A percentile compares a stretch with the other conserved stretches of the same genome.
Evolutionary conservation across 2,888 invertebrate species (phyloP).

Genomic region (Scaptomyza tumidula): DNA sequence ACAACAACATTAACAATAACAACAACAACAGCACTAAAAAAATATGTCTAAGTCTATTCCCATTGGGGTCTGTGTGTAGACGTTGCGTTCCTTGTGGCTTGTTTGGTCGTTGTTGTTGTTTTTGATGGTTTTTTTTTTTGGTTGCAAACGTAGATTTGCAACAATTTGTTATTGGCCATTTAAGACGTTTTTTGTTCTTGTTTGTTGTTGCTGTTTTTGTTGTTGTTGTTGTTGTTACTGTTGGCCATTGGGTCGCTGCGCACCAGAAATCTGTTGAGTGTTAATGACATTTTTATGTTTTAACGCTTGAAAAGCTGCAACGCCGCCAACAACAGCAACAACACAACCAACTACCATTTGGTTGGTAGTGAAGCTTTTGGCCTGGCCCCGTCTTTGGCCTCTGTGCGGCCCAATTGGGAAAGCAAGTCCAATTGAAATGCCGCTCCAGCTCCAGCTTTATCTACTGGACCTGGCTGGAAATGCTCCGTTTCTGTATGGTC

Average conservation of each 20-base stretch:
- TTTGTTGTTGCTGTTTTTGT: slow-evolving; percentile 25
- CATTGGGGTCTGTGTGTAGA: slow-evolving; percentile 46
- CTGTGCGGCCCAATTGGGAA: slow-evolving; percentile 38
- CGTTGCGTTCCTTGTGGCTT: slow-evolving; percentile 47
- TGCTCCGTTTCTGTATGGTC: slow-evolving; percentile 35
- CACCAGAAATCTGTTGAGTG: slow-evolving; percentile 76
- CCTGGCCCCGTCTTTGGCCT: slow-evolving; percentile 33
- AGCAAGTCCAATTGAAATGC: slow-evolving; percentile 68
- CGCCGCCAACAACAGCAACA: slow-evolving; percentile 28
- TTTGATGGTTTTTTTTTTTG: slow-evolving; percentile 12
- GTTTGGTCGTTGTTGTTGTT: slow-evolving; percentile 24
- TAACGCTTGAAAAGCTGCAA: slow-evolving; percentile 73
- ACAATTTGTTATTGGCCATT: slow-evolving; percentile 80
- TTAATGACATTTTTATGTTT: slow-evolving; percentile 79
- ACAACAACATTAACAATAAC: slow-evolving; percentile 38
- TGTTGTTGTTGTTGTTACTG: slow-evolving; percentile 16
- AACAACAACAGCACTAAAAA: slow-evolving; percentile 11
- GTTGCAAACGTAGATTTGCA: slow-evolving; percentile 65
- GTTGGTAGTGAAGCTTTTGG: slow-evolving; percentile 18
- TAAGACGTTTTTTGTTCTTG: slow-evolving; percentile 61
- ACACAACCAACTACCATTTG: slow-evolving; percentile 48
- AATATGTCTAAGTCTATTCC: slow-evolving; percentile 42
- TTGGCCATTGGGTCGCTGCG: slow-evolving; percentile 60
- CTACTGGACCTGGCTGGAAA: slow-evolving; percentile 6
- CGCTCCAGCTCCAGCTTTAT: slow-evolving; percentile 12